Evolutionary conservation across 2,797 vertebrate genomes (phyloP), one percentile per base, ranked within the genome.

Genomic region (Micrastur ruficollis): DNA sequence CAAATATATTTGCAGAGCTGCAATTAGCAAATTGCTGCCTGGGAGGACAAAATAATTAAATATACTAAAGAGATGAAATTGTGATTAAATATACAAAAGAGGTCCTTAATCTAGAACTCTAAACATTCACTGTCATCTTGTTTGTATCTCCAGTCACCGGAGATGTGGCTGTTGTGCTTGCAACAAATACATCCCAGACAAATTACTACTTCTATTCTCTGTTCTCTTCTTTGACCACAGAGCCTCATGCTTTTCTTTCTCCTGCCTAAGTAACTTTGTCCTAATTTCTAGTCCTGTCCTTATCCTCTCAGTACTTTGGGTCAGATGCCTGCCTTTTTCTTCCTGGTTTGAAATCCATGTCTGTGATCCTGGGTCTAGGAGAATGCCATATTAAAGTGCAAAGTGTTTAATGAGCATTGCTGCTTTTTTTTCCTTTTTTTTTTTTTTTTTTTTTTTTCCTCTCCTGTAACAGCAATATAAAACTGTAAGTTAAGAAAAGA

Each of bases 71-170:
- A 84, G 53, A 63, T 25, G 5, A 81, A 91, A 93, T 21, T 65
- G 68, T 38, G 38, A 82, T 52, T 65, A 65, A 75, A 49, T n/a
- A 72, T 13, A 92, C 13, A 73, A 46, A 80, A 88, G 11, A 94
- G 32, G 12, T 70, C 14, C 44, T 80, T 73, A 59, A 83, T 67
- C 40, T 72, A 83, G 56, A 62, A 61, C 25, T 78, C 61, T 22
- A 80, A 82, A 59, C 8, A 67, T 14, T 81, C 6, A 4, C 29
- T 32, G n/a, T 42, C 5, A 1, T 65, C 50, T 23, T 81, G 26
- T 14, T 75, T 65, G 20, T 42, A 40, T 38, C n/a, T 90, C 32
- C 61, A 44, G 56, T 59, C n/a, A 81, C 42, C 56, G 55, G 62
- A 52, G 53, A 67, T 10, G 22, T 2, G 4, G 49, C 13, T 3